These are phyloP conservation scores for Odocoileus virginianus DNA, from an alignment of 2,113 vertebrate species.

Conservation along the genomic window DNA sequence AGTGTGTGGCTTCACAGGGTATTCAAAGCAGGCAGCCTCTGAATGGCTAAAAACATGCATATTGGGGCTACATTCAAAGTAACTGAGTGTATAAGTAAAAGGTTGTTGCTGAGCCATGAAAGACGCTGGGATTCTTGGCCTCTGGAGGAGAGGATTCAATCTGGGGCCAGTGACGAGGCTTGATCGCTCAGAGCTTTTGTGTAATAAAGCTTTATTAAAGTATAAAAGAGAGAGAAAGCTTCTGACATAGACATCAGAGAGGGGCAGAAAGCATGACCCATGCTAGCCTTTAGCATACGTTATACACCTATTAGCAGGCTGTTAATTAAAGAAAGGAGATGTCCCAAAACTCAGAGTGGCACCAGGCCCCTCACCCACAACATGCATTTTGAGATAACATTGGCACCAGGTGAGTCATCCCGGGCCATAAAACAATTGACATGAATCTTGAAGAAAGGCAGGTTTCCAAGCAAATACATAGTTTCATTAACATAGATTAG, in stretches of 20 bases:
- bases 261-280: neutral
- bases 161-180: neutral
- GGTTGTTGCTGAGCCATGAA: neutral
- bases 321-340: neutral
- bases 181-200: neutral
- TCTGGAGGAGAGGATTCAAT: neutral
- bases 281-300: neutral
- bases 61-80: neutral
- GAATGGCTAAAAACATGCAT: neutral
- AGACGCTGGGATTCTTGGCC: neutral
- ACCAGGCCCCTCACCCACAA: neutral
- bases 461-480: neutral
- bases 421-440: neutral
- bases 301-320: neutral
- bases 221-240: neutral
- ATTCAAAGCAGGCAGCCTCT: neutral
- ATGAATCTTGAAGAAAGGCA: neutral
- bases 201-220: neutral
- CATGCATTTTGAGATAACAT: neutral
- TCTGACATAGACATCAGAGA: neutral
- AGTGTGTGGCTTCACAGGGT: neutral
- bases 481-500: neutral
- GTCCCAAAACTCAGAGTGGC: rapidly evolving
- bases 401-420: neutral
- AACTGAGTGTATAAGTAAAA: neutral